phyloP scores from a whole-genome alignment of 2,113 vertebrate species.

The Sula dactylatra region DNA sequence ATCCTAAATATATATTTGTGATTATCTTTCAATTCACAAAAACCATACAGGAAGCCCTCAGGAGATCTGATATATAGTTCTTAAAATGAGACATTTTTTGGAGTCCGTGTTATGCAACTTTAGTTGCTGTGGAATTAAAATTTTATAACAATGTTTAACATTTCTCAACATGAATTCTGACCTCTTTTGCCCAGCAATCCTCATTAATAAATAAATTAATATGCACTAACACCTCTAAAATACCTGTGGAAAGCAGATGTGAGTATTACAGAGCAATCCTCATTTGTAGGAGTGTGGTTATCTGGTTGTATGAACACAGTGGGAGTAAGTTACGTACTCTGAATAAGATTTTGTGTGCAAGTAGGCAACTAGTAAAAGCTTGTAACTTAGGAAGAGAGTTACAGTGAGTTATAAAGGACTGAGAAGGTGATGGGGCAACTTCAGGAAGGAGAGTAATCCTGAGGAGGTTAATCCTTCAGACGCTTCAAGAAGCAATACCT shows the following conservation, averaged over 20 bases:
- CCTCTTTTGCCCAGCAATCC: neutral
- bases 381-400: neutral
- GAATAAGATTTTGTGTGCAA: neutral
- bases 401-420: neutral
- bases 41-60: neutral
- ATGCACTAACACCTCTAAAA: neutral
- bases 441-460: neutral
- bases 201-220: neutral
- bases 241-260: neutral
- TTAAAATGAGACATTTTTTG: neutral
- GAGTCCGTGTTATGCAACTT: neutral
- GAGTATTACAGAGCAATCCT: neutral
- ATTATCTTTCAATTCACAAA: neutral
- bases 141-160: neutral
- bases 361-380: neutral
- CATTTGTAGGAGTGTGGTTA: neutral
- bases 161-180: neutral
- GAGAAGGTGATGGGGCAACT: neutral
- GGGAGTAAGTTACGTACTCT: neutral
- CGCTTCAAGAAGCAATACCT: neutral
- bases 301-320: neutral
- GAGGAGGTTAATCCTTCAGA: neutral
- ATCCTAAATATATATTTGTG: neutral
- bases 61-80: neutral
- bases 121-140: neutral